Evolutionary conservation across 2,888 invertebrate genomes (phyloP), one percentile per base, ranked within the genome.

Genomic region (Urechis unicinctus): DNA sequence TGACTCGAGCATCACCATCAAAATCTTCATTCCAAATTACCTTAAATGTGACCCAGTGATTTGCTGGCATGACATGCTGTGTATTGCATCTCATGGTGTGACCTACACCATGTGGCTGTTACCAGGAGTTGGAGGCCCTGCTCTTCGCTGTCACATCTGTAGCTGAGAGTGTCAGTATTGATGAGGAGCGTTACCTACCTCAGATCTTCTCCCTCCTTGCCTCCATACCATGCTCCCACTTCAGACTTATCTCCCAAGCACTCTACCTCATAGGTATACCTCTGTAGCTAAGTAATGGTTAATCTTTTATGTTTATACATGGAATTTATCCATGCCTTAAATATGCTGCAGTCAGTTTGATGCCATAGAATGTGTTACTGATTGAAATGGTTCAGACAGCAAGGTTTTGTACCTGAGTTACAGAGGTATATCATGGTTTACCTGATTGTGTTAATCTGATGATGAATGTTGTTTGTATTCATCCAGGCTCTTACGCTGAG

Each of bases 401-500:
- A n/a, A n/a, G n/a, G n/a, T n/a, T n/a, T n/a, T n/a, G n/a, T n/a
- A n/a, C n/a, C n/a, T n/a, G n/a, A n/a, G n/a, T n/a, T n/a, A n/a
- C n/a, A n/a, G n/a, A n/a, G n/a, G n/a, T n/a, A n/a, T n/a, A n/a
- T n/a, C n/a, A n/a, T n/a, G n/a, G n/a, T n/a, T n/a, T n/a, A n/a
- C n/a, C n/a, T n/a, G n/a, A n/a, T n/a, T n/a, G n/a, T n/a, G n/a
- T n/a, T n/a, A n/a, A n/a, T n/a, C n/a, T 44, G 44, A 21, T 25
- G 25, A 22, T 44, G 13, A 44, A 2, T 44, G 44, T 21, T n/a
- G n/a, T 45, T n/a, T n/a, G n/a, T n/a, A n/a, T n/a, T n/a, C n/a
- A n/a, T n/a, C n/a, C 77, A 83, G 87, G 90, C 49, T 84, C 88
- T 0, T 93, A 90, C 80, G 88, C 91, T 24, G 85, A 88, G 66